These are phyloP conservation scores for Elephas maximus DNA, from an alignment of 2,113 vertebrate genomes.

Conservation along the genomic window DNA sequence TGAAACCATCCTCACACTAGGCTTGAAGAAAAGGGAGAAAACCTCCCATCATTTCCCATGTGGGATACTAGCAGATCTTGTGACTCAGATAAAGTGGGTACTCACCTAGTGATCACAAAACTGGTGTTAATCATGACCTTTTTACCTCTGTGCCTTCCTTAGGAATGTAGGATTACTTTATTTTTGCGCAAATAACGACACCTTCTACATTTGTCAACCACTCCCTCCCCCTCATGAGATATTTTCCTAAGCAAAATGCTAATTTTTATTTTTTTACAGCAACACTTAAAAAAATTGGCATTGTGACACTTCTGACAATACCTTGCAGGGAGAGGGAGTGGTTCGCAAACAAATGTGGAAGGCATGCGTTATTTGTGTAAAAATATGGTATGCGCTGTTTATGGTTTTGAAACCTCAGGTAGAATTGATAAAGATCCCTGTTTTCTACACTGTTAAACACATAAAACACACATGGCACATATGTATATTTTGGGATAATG, in stretches of 20 bases:
- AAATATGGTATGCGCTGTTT: neutral
- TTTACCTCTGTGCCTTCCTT: neutral
- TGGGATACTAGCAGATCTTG: neutral
- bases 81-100: neutral
- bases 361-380: too few species aligned
- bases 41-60: rapidly evolving
- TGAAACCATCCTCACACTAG: neutral
- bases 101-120: neutral
- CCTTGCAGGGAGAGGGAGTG: too few species aligned
- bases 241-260: too few species aligned
- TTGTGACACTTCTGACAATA: too few species aligned
- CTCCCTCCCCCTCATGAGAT: too few species aligned
- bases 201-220: too few species aligned
- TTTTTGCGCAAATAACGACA: too few species aligned
- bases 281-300: too few species aligned
- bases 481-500: neutral
- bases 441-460: neutral
- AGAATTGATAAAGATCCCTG: neutral
- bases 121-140: neutral
- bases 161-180: neutral
- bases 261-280: too few species aligned
- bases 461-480: neutral
- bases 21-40: neutral
- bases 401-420: neutral
- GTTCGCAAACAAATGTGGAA: too few species aligned